Evolutionary conservation across 2,113 vertebrate species (phyloP), one percentile per base, ranked within the genome.

Genomic region (Perognathus longimembris): DNA sequence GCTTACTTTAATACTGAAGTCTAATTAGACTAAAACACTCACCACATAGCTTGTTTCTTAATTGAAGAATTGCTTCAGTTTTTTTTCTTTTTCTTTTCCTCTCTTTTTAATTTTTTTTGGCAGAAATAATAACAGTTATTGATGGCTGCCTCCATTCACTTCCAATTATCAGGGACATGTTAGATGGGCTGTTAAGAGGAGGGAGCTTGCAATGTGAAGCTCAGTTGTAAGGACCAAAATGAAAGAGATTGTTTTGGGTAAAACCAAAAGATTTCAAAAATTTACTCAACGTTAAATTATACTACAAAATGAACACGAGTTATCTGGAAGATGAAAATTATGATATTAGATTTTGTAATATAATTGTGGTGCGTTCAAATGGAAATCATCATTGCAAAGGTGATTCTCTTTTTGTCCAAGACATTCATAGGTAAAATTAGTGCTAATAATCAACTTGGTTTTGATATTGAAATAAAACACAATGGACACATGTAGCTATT

Each of bases 131-230:
- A 61, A 57, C 20, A 50, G 28, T 73, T 79, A 38, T 80, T 81
- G 7, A 91, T 34, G 36, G 32, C 63, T 81, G 38, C 21, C 45
- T 89, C 90, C 78, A 82, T 15, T 54, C 36, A 38, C 34, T 92
- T 74, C 28, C 7, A 67, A 80, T 91, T 73, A 82, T 17, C 45
- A 78, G 76, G 36, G 7, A 57, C 32, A 2, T 40, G n/a, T 36
- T 78, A 75, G 81, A 88, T 71, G 81, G 82, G 7, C 59, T 95
- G 66, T 85, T 85, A 95, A 36, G 59, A 70, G 1, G 45, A 90
- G n/a, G 85, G 74, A 88, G 38, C 50, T 21, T 40, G 21, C 30
- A 14, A 24, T 89, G 73, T 38, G n/a, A 45, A 89, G 95, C 89
- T 85, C 78, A 82, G 38, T 70, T 57, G 38, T 77, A 78, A 38